Conservation (phyloP, 1,140 invertebrate genomes). For the Drosophila lini region DNA sequence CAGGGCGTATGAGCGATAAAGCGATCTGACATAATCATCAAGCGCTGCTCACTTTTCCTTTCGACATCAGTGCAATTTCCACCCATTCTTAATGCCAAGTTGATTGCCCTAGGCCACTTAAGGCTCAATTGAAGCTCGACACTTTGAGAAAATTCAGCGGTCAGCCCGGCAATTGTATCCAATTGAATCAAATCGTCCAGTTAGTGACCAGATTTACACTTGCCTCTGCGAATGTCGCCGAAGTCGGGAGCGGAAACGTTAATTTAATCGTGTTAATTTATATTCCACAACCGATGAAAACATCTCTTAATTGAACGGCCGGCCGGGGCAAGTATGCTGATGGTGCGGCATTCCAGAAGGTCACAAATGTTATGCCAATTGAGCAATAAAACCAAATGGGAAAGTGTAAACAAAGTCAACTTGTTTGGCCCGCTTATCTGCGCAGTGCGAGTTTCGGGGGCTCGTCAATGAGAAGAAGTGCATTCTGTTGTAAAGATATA, state of each 20-base stretch:
- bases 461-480: slow-evolving; percentile 25
- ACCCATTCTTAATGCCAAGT: slow-evolving; percentile 16
- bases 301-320: slow-evolving; percentile 25
- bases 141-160: slow-evolving; percentile 13
- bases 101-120: slow-evolving; percentile 49
- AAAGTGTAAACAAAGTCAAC: slow-evolving; percentile 42
- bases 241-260: slow-evolving; percentile 59
- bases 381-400: slow-evolving; percentile 32
- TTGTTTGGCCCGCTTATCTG: slow-evolving; percentile 36
- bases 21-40: slow-evolving; percentile 6
- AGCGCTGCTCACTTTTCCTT: slow-evolving; percentile 24
- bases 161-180: slow-evolving; percentile 42
- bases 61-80: slow-evolving; percentile 8
- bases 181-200: slow-evolving; percentile 51
- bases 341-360: slow-evolving; percentile 39
- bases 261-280: slow-evolving; percentile 71
- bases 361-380: slow-evolving; percentile 28
- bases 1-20: slow-evolving; percentile 34
- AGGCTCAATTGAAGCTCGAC: slow-evolving; percentile 38
- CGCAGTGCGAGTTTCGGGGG: slow-evolving; percentile 26
- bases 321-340: slow-evolving; percentile 4
- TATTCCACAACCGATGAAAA: slow-evolving; percentile 38
- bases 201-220: slow-evolving; percentile 26
- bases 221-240: slow-evolving; percentile 23
- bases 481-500: slow-evolving; percentile 4